Conservation (phyloP, 2,888 invertebrate genomes). For the Lysandra coridon region DNA sequence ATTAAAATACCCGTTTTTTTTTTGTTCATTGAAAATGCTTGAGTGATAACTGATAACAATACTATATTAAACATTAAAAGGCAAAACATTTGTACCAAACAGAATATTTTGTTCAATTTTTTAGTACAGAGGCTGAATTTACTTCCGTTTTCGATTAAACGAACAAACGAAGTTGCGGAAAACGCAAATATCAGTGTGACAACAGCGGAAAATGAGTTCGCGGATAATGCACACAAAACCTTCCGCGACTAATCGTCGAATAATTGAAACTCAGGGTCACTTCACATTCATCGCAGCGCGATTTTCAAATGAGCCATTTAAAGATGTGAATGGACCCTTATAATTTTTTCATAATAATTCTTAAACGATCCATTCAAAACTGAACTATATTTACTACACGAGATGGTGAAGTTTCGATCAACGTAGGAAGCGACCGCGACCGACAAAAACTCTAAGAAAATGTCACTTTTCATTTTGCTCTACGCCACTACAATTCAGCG, state of each 20-base stretch:
- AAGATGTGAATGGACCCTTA: not conserved
- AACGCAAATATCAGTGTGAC: constrained; percentile 34
- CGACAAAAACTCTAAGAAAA: no score
- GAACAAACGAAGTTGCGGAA: constrained; percentile 10
- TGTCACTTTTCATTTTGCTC: no score
- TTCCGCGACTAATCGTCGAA: constrained; percentile 73
- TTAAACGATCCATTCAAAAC: no score
- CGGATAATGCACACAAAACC: constrained; percentile 55
- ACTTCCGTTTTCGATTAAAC: constrained; percentile 8
- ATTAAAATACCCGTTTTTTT: no score
- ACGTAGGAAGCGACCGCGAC: no score
- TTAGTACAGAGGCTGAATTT: not conserved
- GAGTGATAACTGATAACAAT: no score
- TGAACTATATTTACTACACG: no score
- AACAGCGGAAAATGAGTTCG: constrained; percentile 50
- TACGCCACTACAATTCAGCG: no score
- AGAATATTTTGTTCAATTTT: not conserved
- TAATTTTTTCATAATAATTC: not conserved
- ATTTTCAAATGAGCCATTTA: not conserved
- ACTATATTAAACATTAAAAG: not conserved
- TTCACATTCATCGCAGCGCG: not conserved
- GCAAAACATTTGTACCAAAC: not conserved
- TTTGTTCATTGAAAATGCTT: no score
- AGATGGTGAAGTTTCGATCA: no score
- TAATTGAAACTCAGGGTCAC: constrained; percentile 39